Conservation (phyloP, 1,140 invertebrate genomes). For the Heliconius congener region DNA sequence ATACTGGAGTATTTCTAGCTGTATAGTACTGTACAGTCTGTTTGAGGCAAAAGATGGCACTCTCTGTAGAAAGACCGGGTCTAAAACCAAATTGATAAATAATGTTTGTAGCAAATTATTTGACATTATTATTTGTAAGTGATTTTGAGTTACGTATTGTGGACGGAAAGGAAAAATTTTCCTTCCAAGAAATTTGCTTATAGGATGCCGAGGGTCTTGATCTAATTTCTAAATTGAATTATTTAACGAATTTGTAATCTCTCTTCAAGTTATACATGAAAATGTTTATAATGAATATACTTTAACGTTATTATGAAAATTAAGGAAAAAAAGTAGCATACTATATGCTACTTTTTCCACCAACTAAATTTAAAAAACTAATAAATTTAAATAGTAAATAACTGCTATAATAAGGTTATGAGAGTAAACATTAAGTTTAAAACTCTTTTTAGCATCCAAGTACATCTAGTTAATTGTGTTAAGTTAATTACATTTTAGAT, state of each 20-base stretch:
- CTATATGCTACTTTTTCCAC: too few species aligned
- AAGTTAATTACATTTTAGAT: neutral
- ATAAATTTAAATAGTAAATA: too few species aligned
- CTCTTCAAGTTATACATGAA: neutral
- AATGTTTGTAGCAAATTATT: neutral
- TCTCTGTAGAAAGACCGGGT: too few species aligned
- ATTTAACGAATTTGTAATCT: slow-evolving; percentile 11
- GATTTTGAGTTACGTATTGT: slow-evolving; percentile 1
- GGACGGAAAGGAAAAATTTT: slow-evolving; percentile 1
- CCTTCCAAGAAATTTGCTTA: neutral
- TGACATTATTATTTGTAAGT: neutral
- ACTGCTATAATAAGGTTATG: too few species aligned
- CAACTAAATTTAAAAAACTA: too few species aligned
- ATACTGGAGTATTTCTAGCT: too few species aligned
- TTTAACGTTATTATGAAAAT: neutral
- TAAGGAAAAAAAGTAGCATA: neutral
- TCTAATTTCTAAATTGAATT: slow-evolving; percentile 11
- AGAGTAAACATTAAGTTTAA: neutral
- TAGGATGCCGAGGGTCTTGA: slow-evolving; percentile 5
- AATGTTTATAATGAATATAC: neutral
- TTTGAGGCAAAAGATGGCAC: too few species aligned
- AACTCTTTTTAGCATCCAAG: neutral
- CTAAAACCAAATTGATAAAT: neutral
- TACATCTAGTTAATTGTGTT: neutral
- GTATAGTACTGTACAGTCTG: too few species aligned